phyloP scores from a whole-genome alignment of 2,888 invertebrate genomes.

The Bellardia bayeri region DNA sequence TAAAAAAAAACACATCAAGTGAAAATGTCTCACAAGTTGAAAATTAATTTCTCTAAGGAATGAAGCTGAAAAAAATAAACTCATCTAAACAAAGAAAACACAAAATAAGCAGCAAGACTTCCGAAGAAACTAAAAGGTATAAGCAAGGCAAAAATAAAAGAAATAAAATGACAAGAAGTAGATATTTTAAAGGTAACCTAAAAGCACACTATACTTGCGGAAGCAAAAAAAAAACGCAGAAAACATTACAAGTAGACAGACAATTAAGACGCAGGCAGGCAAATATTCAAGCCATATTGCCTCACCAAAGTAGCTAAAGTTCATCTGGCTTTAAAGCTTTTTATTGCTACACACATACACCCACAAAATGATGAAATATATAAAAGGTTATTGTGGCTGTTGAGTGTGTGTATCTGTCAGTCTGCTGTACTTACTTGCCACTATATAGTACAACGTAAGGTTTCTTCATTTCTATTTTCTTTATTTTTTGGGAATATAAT shows the following conservation, averaged over 20 bases:
- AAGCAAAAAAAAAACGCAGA: conserved; percentile 12
- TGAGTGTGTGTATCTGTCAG: background rate
- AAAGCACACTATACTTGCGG: conserved; percentile 40
- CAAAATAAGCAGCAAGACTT: conserved; percentile 9
- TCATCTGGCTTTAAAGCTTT: conserved; percentile 62
- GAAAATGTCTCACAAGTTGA: conserved; percentile 82
- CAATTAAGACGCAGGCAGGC: conserved; percentile 44
- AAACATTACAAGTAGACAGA: conserved; percentile 48
- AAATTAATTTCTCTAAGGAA: conserved; percentile 83
- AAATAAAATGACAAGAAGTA: conserved; percentile 21
- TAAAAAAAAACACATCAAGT: conserved; percentile 71
- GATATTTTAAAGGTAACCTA: conserved; percentile 59
- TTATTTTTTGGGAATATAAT: conserved; percentile 39
- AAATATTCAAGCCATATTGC: conserved; percentile 18
- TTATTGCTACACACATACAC: conserved; percentile 33
- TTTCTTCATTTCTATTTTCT: conserved; percentile 16
- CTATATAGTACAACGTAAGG: background rate
- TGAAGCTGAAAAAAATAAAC: conserved; percentile 57
- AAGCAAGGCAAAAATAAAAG: conserved; percentile 16
- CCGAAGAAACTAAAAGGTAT: conserved; percentile 24
- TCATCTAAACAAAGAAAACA: conserved; percentile 29
- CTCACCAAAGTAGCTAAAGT: conserved; percentile 45
- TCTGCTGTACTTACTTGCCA: conserved; percentile 28
- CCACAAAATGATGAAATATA: conserved; percentile 18
- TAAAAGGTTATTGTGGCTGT: conserved; percentile 30